Evolutionary conservation across 2,797 vertebrate genomes (phyloP), one percentile per base, ranked within the genome.

Genomic region (Sebastes baramenuke): DNA sequence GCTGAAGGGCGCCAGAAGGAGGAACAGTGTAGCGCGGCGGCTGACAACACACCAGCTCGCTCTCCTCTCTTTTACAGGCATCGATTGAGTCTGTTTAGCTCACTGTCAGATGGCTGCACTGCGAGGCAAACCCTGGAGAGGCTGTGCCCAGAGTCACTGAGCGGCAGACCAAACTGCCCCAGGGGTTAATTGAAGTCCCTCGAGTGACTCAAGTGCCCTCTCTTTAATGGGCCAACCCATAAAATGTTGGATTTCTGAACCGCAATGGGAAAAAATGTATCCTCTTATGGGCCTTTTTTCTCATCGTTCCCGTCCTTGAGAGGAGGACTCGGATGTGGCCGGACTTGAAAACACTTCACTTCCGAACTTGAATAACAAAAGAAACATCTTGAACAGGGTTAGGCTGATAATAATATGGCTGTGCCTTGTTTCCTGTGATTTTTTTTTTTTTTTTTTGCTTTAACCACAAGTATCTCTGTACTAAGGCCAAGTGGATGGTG

Each of bases 181-280:
- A 32, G 87, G 91, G 95, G 94, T 96, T 96, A 95, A 95, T 95
- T 94, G 93, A 95, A 94, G 93, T 93, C 90, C 92, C 93, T 87
- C 61, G 84, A 93, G 92, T 92, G 88, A 93, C 85, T 94, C 90
- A 89, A 90, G 93, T 88, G 92, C 82, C 91, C 91, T 90, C 85
- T 91, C 77, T 94, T 95, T 94, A 94, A 95, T 89, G 82, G 90
- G 86, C 90, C 90, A 82, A 91, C 89, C 91, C 84, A 94, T 94
- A 94, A 90, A 95, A 94, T 93, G 92, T 91, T 93, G 91, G 80
- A 95, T 93, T 93, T 94, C 89, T 90, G 79, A 93, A 85, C 86
- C 86, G 88, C 77, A 86, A 89, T 79, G 78, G 71, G 74, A 72
- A 91, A 93, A 95, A 93, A 94, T 92, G 89, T 83, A 94, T 95